Percentiles rank a stretch among this genome's conserved stretches.
These are phyloP conservation scores for Grammomys dolichurus DNA, from an alignment of 2,113 vertebrate genomes.

Conservation along the genomic window DNA sequence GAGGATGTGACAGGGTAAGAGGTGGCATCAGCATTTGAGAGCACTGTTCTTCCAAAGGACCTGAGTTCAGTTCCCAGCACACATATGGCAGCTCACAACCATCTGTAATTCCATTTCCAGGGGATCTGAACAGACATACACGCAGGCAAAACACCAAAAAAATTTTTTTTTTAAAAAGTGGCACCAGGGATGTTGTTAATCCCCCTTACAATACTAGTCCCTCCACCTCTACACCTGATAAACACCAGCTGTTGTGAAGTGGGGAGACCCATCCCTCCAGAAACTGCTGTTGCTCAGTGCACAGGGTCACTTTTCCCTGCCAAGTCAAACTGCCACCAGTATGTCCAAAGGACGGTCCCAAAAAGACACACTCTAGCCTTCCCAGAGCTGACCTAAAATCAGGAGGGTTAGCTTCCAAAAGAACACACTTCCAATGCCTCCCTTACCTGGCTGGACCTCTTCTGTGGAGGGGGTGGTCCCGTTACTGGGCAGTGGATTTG, in stretches of 20 bases:
- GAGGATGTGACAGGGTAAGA: background rate
- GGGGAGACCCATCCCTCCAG: background rate
- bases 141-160: background rate
- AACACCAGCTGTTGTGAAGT: rapidly evolving
- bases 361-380: background rate
- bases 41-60: background rate
- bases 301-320: background rate
- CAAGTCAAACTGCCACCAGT: background rate
- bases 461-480: conserved; percentile 84
- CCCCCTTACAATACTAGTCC: rapidly evolving
- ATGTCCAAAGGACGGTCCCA: rapidly evolving
- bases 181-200: no score
- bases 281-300: rapidly evolving
- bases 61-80: background rate
- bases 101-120: background rate
- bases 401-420: background rate
- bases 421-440: background rate
- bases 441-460: conserved; percentile 90
- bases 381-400: background rate
- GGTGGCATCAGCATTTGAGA: background rate
- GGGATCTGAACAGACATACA: background rate
- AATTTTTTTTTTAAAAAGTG: no score
- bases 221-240: background rate
- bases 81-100: background rate
- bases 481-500: conserved; percentile 28